Evolutionary conservation across 1,140 invertebrate species (phyloP), one percentile per base, ranked within the genome.

Genomic region (Hestina assimilis): DNA sequence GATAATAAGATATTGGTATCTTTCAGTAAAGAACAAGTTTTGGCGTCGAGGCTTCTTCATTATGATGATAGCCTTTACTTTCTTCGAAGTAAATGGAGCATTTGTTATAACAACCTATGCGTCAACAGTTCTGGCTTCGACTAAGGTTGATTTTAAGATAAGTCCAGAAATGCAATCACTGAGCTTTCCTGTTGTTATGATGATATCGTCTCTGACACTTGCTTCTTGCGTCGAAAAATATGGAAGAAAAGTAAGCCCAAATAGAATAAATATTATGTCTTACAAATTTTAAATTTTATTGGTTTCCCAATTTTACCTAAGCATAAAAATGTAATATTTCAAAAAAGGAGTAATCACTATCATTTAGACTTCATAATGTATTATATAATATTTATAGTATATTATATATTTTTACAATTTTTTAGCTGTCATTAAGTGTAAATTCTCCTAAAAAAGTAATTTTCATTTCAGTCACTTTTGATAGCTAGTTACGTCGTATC

Each of bases 111-210:
- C 55, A 14, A 70, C 60, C 0, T 70, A 66, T 12, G 71, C 72
- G 1, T 70, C 71, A 2, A 59, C 52, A 4, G 65, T 83, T 11
- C 52, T 84, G 5, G 43, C 41, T 6, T 42, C 66, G 1, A 73
- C 76, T 2, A 76, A 75, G 5, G 62, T 71, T 9, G 46, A 64
- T 5, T 63, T 71, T 17, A 58, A 42, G 1, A 43, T 84, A 11
- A 73, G 69, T 14, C 73, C 79, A 6, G 76, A 86, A 3, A 33
- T 83, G 14, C 70, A 76, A 41, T 52, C 72, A 2, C 24, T 83
- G 0, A 72, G 70, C 31, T 66, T 83, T 26, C 83, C 81, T 1
- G 35, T 68, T 0, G 59, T 80, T 3, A 72, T 82, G 74, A 75
- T 75, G 3, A 31, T 74, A 4, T 75, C 70, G 0, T 78, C 78